Evolutionary conservation across 2,113 vertebrate species (phyloP), one percentile per base, ranked within the genome.

Genomic region (Lontra canadensis): DNA sequence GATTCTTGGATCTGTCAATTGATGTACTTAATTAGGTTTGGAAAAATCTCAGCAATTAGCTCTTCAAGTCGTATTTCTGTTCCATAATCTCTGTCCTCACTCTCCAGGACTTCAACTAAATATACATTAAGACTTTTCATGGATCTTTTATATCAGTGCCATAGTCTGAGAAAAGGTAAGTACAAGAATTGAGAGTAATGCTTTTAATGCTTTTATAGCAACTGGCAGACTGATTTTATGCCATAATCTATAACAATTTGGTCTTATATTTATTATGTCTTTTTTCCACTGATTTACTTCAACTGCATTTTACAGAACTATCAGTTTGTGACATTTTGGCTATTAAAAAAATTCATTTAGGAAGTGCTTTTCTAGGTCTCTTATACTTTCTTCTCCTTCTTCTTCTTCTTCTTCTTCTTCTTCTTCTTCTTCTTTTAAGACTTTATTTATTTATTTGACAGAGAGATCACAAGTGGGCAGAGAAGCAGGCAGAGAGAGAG

Each of bases 191-290:
- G 17, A 92, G 31, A 49, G 31, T 57, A 74, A 87, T 5, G 31
- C 59, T 61, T 78, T 69, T 69, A 31, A 81, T 63, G 14, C 7
- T 14, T 85, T 67, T 26, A n/a, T 81, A 65, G 44, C 36, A 96
- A 71, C 4, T 91, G 65, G 36, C 92, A 88, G 47, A 59, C 20
- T 80, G 88, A 89, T 71, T 95, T 95, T 92, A 76, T 88, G 49
- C 52, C 23, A 95, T 79, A 95, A 79, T 39, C 14, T 84, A 95
- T 89, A 63, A 93, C 84, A 84, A 29, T 65, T 79, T 80, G 29
- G n/a, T 36, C 14, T 88, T 83, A 47, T 63, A 89, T 96, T 84
- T 29, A 1, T 21, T 47, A 73, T 34, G 1, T 87, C 44, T 79
- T 63, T 96, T 86, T 86, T 59, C 71, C 49, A 44, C 34, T 79